phyloP scores from a whole-genome alignment of 2,797 vertebrate species.

The Ispidina lecontei region DNA sequence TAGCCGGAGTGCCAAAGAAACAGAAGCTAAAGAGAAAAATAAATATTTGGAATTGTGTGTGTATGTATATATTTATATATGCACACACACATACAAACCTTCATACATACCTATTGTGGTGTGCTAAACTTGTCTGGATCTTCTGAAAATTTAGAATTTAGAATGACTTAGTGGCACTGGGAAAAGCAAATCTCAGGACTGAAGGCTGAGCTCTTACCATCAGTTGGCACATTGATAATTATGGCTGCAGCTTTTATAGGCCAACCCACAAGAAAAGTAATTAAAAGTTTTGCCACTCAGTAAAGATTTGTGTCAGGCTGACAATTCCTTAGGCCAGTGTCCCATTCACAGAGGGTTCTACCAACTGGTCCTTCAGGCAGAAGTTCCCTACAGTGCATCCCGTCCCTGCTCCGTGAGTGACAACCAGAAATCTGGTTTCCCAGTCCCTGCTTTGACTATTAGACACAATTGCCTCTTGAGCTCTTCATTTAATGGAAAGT shows the following conservation, averaged over 20 bases:
- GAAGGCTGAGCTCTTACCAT: background rate
- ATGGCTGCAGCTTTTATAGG: constrained; percentile 43
- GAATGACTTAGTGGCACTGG: background rate
- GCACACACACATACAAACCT: background rate
- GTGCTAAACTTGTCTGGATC: constrained; percentile 14
- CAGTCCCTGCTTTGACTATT: background rate
- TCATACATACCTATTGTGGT: background rate
- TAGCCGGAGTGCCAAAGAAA: background rate
- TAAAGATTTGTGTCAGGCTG: background rate
- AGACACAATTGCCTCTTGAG: constrained; percentile 32
- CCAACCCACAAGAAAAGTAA: constrained; percentile 18
- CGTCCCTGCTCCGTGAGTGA: background rate
- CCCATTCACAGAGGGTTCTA: background rate
- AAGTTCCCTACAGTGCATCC: background rate
- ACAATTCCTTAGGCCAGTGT: background rate
- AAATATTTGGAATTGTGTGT: background rate
- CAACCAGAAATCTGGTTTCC: constrained; percentile 10
- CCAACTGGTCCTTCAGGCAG: background rate
- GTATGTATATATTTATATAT: fast-evolving
- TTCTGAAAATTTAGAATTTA: background rate
- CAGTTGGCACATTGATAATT: background rate
- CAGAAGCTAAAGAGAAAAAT: background rate
- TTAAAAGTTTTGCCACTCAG: constrained; percentile 66
- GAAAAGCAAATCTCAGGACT: constrained; percentile 1
- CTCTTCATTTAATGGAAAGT: constrained; percentile 40